These are phyloP conservation scores for Drosophila atripex DNA, from an alignment of 2,888 invertebrate genomes.

Conservation along the genomic window DNA sequence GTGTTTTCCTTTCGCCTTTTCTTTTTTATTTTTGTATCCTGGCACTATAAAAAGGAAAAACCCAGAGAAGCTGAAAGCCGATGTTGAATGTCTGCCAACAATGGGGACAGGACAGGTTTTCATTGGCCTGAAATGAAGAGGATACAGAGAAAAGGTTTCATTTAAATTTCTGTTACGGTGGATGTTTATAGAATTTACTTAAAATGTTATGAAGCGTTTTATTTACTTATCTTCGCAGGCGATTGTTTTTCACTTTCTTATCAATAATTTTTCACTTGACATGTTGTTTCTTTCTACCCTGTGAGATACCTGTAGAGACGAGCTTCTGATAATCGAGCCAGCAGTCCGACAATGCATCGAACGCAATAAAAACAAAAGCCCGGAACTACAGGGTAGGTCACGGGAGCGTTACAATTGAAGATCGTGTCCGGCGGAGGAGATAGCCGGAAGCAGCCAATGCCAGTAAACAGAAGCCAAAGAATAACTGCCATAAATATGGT, in stretches of 20 bases:
- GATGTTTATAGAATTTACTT: not conserved
- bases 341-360: slow-evolving; percentile 59
- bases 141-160: not conserved
- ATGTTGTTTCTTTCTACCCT: slow-evolving; percentile 86
- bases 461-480: slow-evolving; percentile 25
- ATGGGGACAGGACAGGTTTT: slow-evolving; percentile 24
- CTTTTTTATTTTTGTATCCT: slow-evolving; percentile 11
- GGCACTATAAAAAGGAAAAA: slow-evolving; percentile 19
- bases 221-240: not conserved
- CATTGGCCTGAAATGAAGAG: not conserved
- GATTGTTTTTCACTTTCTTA: slow-evolving; percentile 2
- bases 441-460: slow-evolving; percentile 43
- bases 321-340: slow-evolving; percentile 93
- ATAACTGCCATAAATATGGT: slow-evolving; percentile 70
- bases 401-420: slow-evolving; percentile 87
- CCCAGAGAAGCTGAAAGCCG: slow-evolving; percentile 25
- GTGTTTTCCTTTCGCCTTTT: slow-evolving; percentile 19
- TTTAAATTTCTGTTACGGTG: not conserved
- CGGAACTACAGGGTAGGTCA: slow-evolving; percentile 99
- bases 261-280: slow-evolving; percentile 1
- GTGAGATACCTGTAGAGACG: slow-evolving; percentile 99
- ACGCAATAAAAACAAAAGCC: slow-evolving; percentile 95
- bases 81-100: slow-evolving; percentile 33
- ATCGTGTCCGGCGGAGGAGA: slow-evolving; percentile 26
- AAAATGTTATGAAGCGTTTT: not conserved